These are phyloP conservation scores for Ephialtes manifestator DNA, from an alignment of 2,888 invertebrate species.

Conservation along the genomic window DNA sequence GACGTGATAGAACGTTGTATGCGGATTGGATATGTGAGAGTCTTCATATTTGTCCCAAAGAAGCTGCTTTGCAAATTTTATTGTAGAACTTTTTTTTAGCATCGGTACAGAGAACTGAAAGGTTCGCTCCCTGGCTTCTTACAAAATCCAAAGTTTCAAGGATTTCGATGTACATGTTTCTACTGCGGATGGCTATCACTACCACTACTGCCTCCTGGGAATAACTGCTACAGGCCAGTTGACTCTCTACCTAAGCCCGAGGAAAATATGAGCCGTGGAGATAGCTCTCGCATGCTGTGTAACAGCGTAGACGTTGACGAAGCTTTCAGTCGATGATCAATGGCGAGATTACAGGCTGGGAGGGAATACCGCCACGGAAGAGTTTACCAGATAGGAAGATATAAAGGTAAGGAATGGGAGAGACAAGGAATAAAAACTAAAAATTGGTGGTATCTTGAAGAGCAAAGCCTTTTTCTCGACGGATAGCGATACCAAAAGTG, in stretches of 20 bases:
- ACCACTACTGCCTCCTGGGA: slow-evolving; percentile 5
- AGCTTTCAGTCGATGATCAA: slow-evolving; percentile 64
- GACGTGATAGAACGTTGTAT: no score
- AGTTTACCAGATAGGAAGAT: slow-evolving; percentile 49
- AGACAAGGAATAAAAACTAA: not conserved
- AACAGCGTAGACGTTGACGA: slow-evolving; percentile 49
- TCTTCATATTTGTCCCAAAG: not conserved
- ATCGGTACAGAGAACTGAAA: slow-evolving; percentile 49
- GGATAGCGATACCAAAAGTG: slow-evolving; percentile 36
- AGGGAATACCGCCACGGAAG: slow-evolving; percentile 11
- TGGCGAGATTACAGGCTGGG: slow-evolving; percentile 45
- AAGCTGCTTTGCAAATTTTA: slow-evolving; percentile 39
- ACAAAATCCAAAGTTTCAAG: slow-evolving; percentile 69
- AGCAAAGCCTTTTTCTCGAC: slow-evolving; percentile 11
- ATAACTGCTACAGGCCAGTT: not conserved
- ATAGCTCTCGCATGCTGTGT: slow-evolving; percentile 38
- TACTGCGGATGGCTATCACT: not conserved
- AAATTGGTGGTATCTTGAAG: slow-evolving; percentile 6
- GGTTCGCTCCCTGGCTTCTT: slow-evolving; percentile 41
- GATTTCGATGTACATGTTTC: slow-evolving; percentile 62
- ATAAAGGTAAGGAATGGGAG: not conserved
- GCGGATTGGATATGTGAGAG: not conserved
- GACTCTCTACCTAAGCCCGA: slow-evolving; percentile 18
- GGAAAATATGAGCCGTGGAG: slow-evolving; percentile 12
- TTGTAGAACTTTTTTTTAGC: slow-evolving; percentile 39